phyloP scores from a whole-genome alignment of 1,140 invertebrate genomes.

The Homalodisca vitripennis region DNA sequence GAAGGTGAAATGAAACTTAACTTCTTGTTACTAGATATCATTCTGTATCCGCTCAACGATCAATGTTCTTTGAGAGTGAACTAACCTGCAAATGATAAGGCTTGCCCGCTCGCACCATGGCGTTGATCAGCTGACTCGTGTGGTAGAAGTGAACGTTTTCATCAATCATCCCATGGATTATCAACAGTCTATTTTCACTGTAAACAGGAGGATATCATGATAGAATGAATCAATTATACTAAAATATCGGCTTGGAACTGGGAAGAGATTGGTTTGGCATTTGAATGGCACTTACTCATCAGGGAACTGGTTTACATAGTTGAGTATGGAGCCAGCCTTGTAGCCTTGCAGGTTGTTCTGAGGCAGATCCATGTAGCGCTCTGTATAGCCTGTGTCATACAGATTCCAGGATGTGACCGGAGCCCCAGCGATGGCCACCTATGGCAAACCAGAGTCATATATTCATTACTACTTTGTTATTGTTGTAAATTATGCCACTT shows the following conservation, averaged over 20 bases:
- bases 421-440: constrained; percentile 89
- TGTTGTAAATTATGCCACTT: no score
- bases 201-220: constrained; percentile 38
- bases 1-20: no score
- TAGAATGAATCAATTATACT: constrained; percentile 1
- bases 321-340: constrained; percentile 71
- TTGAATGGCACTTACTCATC: constrained; percentile 68
- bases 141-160: constrained; percentile 99
- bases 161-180: constrained; percentile 97
- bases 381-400: constrained; percentile 96
- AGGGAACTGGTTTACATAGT: constrained; percentile 82
- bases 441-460: no score
- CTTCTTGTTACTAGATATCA: no score
- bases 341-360: constrained; percentile 78
- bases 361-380: constrained; percentile 95
- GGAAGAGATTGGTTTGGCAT: not conserved
- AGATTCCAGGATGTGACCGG: constrained; percentile 96
- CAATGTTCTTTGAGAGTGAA: no score
- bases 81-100: constrained; percentile 80
- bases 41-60: no score
- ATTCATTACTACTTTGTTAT: no score
- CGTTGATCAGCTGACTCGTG: constrained; percentile 87
- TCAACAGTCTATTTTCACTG: constrained; percentile 90
- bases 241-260: not conserved
- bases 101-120: constrained; percentile 88